These are phyloP conservation scores for Piliocolobus tephrosceles DNA, from an alignment of 2,113 vertebrate genomes.

Conservation along the genomic window DNA sequence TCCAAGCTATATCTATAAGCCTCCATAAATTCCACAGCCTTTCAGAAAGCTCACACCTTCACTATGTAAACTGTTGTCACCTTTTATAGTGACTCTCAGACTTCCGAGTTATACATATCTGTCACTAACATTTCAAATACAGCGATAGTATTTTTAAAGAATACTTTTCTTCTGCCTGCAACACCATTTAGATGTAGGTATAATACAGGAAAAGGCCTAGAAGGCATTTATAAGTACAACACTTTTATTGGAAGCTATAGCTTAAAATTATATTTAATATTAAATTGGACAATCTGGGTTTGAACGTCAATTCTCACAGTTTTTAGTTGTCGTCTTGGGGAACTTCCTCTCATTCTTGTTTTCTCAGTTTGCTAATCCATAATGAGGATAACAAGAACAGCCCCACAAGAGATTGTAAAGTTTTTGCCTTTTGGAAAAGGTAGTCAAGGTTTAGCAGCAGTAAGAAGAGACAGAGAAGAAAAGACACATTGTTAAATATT, in stretches of 20 bases:
- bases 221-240: neutral
- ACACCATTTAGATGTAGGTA: neutral
- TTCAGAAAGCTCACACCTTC: neutral
- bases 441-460: neutral
- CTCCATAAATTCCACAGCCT: neutral
- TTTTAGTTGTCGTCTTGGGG: neutral
- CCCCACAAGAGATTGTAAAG: neutral
- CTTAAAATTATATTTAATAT: neutral
- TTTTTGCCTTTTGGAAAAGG: neutral
- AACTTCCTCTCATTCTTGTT: neutral
- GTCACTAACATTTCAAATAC: neutral
- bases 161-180: neutral
- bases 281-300: neutral
- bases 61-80: neutral
- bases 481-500: neutral
- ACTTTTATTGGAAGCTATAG: neutral
- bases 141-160: neutral
- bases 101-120: neutral
- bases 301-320: neutral
- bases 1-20: neutral
- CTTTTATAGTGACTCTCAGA: neutral
- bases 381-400: neutral
- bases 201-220: neutral
- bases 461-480: neutral
- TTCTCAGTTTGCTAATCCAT: neutral